Base-by-base conservation (phyloP, 2,888 invertebrate genomes). In the Polyommatus iphigenia region DNA sequence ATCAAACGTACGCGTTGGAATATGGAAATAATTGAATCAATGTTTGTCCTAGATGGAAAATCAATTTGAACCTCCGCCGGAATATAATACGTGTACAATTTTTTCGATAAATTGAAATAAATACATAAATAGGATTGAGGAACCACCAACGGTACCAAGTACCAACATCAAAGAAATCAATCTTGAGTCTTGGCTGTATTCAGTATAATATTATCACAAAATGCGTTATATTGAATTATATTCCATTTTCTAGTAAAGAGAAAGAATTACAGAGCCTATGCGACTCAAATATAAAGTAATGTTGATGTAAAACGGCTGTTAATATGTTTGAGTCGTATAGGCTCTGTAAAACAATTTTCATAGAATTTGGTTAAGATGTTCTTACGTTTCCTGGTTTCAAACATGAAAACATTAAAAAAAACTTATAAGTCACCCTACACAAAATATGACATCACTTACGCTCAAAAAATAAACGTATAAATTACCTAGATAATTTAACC, bases 31-130 rank as follows among this genome's bases (percentile, higher is more conserved):
- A 75, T 75, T 75, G 75, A 75, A 75, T 75, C 54, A 75, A 50
- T 75, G 75, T 75, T 75, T 75, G 75, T 54, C 50, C 24, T 75
- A 75, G 24, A 75, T 75, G 24, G 75, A 75, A 54, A 75, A 75
- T 75, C 46, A 75, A 75, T 75, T 73, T 75, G 50, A 75, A 54
- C 24, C 50, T 24, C 50, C 15, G 75, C 1, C 13, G 13, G 32
- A 50, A 54, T 50, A 8, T 50, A 29, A 24, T 41, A 75, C 50
- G 75, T 41, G 50, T 54, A 75, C 20, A 54, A 3, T 75, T 54
- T 75, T 29, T 75, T 54, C 72, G 41, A 54, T 50, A 75, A 18
- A 73, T 54, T 29, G 75, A 75, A 50, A 50, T 24, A 75, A 50
- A 50, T 24, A 54, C 54, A 46, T 50, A 50, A 62, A 62, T 24